Evolutionary conservation across 2,113 vertebrate genomes (phyloP), one percentile per base, ranked within the genome.

Genomic region (Lethenteron camtschaticum): DNA sequence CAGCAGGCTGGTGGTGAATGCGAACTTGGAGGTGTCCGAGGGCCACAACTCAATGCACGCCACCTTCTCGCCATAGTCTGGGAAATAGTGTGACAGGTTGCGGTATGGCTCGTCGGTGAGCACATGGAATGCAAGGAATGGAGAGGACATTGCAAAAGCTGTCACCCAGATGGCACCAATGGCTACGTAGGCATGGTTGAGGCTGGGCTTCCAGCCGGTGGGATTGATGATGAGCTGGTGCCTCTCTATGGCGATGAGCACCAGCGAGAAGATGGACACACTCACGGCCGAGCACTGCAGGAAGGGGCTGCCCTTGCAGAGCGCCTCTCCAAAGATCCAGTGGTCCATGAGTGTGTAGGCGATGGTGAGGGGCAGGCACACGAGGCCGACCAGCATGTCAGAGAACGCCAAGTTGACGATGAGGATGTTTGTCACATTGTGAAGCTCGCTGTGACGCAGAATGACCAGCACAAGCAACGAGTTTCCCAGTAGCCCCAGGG

Each of bases 261-360:
- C 87, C 76, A 89, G 75, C 10, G 87, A 86, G 71, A 89, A 86
- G 72, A 88, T 83, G 1, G 87, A 89, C 73, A 89, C 85, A 0
- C 85, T 86, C 73, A 89, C 79, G 0, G 86, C 87, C 70, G 83
- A 81, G 16, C 87, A 89, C 10, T 89, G 87, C 68, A 86, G 82
- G 1, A 87, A 85, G 70, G 83, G 81, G 72, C 86, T 88, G 74
- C 87, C 2, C 70, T 87, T 89, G 78, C 87, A 89, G 85, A 89
- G 86, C 5, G 78, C 79, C 71, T 85, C 81, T 9, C 87, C 87
- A 72, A 89, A 89, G 76, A 87, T 78, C 87, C 87, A 89, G 74
- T 89, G 85, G 76, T 89, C 86, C 87, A 89, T 89, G 57, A 87
- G 75, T 1, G 87, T 89, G 66, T 89, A 89, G 57, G 86, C 81